Evolutionary conservation across 2,797 vertebrate species (phyloP).

Genomic region (Semaprochilodus insignis): DNA sequence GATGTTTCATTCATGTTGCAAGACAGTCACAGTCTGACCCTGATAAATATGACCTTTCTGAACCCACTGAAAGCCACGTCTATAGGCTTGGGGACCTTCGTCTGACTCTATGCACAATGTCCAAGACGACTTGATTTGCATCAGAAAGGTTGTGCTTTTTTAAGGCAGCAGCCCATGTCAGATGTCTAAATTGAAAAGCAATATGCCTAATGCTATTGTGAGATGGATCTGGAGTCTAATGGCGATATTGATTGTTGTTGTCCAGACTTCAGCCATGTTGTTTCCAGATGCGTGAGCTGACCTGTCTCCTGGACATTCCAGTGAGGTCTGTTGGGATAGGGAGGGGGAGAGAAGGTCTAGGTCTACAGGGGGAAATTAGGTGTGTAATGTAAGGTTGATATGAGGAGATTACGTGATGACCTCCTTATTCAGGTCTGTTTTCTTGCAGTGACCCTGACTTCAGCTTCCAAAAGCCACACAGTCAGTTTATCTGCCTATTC

Average conservation of each 20-base stretch:
- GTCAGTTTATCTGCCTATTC: conserved; percentile 34
- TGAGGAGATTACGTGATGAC: conserved; percentile 78
- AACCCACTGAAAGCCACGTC: conserved; percentile 1
- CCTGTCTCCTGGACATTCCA: conserved; percentile 37
- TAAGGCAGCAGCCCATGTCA: conserved; percentile 34
- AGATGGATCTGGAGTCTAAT: conserved; percentile 50
- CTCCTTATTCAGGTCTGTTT: conserved; percentile 70
- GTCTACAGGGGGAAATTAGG: conserved; percentile 68
- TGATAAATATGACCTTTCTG: conserved; percentile 32
- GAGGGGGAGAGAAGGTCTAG: conserved; percentile 16
- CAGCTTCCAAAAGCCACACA: conserved; percentile 52
- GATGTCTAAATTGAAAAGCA: conserved; percentile 50
- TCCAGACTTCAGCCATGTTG: conserved; percentile 49
- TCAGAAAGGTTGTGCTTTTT: conserved; percentile 46
- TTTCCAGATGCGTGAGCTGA: conserved; percentile 47
- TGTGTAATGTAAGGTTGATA: conserved; percentile 78
- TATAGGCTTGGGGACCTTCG: conserved; percentile 8
- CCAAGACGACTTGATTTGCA: conserved; percentile 43
- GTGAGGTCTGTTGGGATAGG: conserved; percentile 32
- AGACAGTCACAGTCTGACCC: background rate
- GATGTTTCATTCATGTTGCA: too few relatives aligned
- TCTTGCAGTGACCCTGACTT: conserved; percentile 67
- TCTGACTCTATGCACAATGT: conserved; percentile 28
- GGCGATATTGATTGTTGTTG: conserved; percentile 45
- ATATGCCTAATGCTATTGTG: conserved; percentile 54